Base-by-base conservation (phyloP, 2,113 vertebrate species). In the Pelodiscus sinensis region DNA sequence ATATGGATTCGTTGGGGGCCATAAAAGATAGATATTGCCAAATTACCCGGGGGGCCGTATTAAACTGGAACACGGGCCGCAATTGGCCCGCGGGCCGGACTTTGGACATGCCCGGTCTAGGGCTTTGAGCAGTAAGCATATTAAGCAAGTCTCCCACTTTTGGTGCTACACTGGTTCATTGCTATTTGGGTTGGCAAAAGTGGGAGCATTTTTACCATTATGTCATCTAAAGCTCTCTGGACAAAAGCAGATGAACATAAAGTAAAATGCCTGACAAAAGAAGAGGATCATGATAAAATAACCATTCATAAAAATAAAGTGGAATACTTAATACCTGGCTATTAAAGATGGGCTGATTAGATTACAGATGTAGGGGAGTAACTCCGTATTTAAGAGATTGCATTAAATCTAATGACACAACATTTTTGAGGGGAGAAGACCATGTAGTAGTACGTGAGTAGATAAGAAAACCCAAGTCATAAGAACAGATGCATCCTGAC, bases 401-500 rank as follows among this genome's bases (percentile, higher is more conserved):
- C 50, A 81, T 84, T 16, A 68, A 15, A 12, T 81, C 27, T 50
- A 80, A 84, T 82, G 68, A 93, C 90, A 54, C 52, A 2, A 71
- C 52, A 60, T 31, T 80, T 85, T 44, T 57, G 82, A 87, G 6
- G 82, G 16, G 2, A 2, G 8, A 52, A 57, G 22, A 15, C 35
- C 82, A 5, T 6, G 2, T 50, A 29, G 13, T 83, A 79, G 6
- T 90, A 51, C 27, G 62, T 85, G 4, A 25, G 2, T 56, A 6
- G 44, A 57, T 44, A 81, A 86, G 86, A 90, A 55, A 92, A 38
- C n/a, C 29, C 57, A 82, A 25, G 86, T 27, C 24, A 57, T 57
- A 52, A 60, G 44, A 51, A 24, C 31, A 4, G 0, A 0, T 54
- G 1, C n/a, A 18, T 2, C 0, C 14, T 78, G 7, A 13, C 25